Base-by-base conservation (phyloP, 2,797 vertebrate genomes). In the Falco berigora region DNA sequence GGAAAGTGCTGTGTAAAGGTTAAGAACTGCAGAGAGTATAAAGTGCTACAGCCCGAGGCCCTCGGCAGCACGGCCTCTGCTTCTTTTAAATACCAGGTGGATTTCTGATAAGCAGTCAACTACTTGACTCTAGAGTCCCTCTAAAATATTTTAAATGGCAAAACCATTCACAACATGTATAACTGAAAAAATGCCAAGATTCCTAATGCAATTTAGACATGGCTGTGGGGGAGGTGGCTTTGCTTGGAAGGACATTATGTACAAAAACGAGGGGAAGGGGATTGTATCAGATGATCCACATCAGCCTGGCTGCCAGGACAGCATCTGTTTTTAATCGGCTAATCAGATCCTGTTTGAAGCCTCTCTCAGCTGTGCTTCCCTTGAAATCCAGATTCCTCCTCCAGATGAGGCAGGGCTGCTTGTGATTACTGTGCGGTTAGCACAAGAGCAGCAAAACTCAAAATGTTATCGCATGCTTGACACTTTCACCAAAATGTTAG, bases 191-290 rank as follows among this genome's bases (percentile, higher is more conserved):
- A 38, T 32, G 83, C 94, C 94, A 95, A 93, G 88, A 96, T 96
- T 97, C 88, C 88, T 95, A 93, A 96, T 89, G 67, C 74, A 82
- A 24, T 87, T 94, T 88, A 95, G 88, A 90, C 94, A 68, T 71
- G 82, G 93, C 80, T 92, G 40, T 36, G 71, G 88, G 80, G 90
- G 94, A 88, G 88, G 93, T 91, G 49, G 86, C 93, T 96, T 92
- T 94, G 86, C 83, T 93, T 96, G 96, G 96, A 97, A 95, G 96
- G 93, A 96, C 96, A 95, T 87, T 38, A 67, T 96, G 96, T 97
- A 95, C 96, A 61, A 68, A 86, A 91, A 76, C 0, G 34, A 95
- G 90, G 90, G 94, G 91, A 95, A 92, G 93, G 93, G 94, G 90
- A 90, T 85, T 94, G 90, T 90, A 95, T 85, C 67, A 63, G 93